Conservation (phyloP, 2,113 vertebrate species). For the Lathamus discolor region DNA sequence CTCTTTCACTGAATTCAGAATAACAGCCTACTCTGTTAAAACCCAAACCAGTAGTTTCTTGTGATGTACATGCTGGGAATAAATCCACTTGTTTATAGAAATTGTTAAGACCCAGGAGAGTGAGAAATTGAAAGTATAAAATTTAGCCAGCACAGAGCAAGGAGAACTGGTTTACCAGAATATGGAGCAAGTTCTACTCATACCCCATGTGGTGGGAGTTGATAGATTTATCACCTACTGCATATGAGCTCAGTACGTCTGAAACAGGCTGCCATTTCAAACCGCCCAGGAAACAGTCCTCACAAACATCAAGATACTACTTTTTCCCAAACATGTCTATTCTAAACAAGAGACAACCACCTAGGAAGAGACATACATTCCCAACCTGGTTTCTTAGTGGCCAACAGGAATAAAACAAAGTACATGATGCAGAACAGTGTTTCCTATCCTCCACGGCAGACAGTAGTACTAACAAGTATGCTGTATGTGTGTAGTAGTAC, state of each 20-base stretch:
- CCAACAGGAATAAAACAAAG: background rate
- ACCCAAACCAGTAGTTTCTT: background rate
- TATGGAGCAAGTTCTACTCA: background rate
- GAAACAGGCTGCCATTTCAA: background rate
- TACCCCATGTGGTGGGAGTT: background rate
- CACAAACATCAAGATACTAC: background rate
- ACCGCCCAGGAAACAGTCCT: background rate
- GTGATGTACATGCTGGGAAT: background rate
- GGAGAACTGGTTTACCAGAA: background rate
- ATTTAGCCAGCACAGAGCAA: background rate
- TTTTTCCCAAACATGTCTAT: background rate
- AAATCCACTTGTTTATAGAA: background rate
- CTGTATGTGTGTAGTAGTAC: too few relatives aligned
- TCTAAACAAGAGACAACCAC: background rate
- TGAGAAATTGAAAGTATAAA: background rate
- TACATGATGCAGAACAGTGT: background rate
- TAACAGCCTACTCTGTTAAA: background rate
- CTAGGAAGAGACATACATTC: background rate
- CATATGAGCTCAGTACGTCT: rapidly evolving
- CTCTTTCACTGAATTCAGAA: background rate
- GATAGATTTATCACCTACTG: background rate
- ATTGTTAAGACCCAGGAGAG: background rate
- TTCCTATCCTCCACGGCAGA: background rate
- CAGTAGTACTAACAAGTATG: background rate
- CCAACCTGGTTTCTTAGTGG: background rate